phyloP scores from a whole-genome alignment of 2,797 vertebrate genomes.

The Rhyacichthys aspro region DNA sequence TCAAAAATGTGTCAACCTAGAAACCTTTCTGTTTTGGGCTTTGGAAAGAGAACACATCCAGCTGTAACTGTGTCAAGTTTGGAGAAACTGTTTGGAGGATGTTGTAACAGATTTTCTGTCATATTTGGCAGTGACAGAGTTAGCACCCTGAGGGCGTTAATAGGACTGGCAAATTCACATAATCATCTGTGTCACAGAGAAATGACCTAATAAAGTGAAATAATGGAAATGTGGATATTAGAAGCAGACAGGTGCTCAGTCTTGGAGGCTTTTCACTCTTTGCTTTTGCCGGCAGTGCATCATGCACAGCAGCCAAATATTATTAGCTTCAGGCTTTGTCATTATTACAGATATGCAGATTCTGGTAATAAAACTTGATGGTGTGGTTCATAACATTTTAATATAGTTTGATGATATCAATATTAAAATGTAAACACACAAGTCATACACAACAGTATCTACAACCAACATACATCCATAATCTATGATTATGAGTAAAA shows the following conservation, averaged over 20 bases:
- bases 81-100: constrained; percentile 16
- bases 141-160: constrained; percentile 1
- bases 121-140: neutral
- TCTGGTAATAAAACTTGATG: constrained; percentile 2
- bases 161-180: neutral
- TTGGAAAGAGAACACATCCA: constrained; percentile 1
- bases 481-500: neutral
- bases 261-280: neutral
- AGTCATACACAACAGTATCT: neutral
- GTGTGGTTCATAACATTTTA: neutral
- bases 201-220: constrained; percentile 6
- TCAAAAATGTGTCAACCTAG: too few species aligned
- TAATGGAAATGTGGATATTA: constrained; percentile 1
- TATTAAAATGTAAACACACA: neutral
- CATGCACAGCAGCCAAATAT: neutral
- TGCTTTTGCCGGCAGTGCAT: neutral
- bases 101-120: neutral
- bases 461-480: neutral
- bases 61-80: constrained; percentile 10
- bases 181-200: neutral
- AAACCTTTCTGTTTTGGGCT: neutral
- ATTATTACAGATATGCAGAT: constrained; percentile 7
- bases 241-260: neutral
- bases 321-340: constrained; percentile 1
- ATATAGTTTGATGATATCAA: neutral